These are phyloP conservation scores for Bursaphelenchus okinawaensis DNA, from an alignment of 2,888 invertebrate genomes.

Conservation along the genomic window DNA sequence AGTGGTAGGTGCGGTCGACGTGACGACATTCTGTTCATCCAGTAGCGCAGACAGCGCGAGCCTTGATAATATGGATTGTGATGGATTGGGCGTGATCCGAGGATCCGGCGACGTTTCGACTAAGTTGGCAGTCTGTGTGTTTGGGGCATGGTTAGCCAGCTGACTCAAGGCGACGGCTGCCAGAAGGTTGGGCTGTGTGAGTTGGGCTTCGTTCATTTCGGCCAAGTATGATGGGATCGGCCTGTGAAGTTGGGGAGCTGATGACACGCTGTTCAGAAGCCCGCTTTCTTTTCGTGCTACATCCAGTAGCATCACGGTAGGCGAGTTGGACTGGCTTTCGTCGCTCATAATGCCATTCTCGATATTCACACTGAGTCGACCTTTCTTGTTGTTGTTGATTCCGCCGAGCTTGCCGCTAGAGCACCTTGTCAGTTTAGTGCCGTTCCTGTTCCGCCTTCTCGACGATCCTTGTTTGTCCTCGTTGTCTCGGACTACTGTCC, in stretches of 20 bases:
- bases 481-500: constrained; percentile 54
- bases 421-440: constrained; percentile 6
- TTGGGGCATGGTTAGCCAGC: background rate
- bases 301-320: constrained; percentile 12
- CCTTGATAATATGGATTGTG: background rate
- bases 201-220: background rate
- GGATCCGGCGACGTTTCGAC: background rate
- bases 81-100: background rate
- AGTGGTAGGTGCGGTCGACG: background rate
- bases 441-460: constrained; percentile 14
- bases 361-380: constrained; percentile 27
- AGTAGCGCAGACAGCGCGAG: background rate
- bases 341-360: constrained; percentile 35
- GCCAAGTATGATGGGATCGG: constrained; percentile 11
- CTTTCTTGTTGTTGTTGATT: constrained; percentile 19
- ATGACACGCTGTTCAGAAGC: background rate
- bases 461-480: constrained; percentile 48
- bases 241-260: constrained; percentile 16
- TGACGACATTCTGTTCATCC: background rate
- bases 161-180: background rate
- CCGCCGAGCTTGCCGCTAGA: constrained; percentile 8
- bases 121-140: background rate
- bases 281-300: background rate
- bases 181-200: background rate
- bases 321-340: constrained; percentile 22